Evolutionary conservation across 1,140 invertebrate genomes (phyloP).

Genomic region (Aphis gossypii): DNA sequence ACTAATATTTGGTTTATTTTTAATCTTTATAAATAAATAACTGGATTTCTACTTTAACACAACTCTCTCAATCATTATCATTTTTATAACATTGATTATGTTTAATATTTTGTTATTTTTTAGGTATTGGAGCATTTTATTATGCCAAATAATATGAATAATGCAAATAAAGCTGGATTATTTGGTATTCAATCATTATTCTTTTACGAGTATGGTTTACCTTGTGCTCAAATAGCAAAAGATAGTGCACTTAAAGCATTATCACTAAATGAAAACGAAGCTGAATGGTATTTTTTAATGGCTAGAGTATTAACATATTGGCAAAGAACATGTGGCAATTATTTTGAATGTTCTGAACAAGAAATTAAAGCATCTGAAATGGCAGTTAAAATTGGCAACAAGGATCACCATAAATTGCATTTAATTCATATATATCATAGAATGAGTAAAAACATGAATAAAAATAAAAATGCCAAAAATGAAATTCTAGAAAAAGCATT

Average conservation of each 20-base stretch:
- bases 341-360: conserved; percentile 24
- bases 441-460: conserved; percentile 30
- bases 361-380: conserved; percentile 45
- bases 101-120: background rate
- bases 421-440: conserved; percentile 20
- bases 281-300: conserved; percentile 47
- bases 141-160: conserved; percentile 35
- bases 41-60: background rate
- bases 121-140: conserved; percentile 30
- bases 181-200: conserved; percentile 39
- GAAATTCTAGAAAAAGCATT: background rate
- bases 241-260: conserved; percentile 39
- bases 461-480: background rate
- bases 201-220: conserved; percentile 45
- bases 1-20: background rate
- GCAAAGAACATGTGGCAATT: background rate
- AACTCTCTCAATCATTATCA: background rate
- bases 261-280: conserved; percentile 2
- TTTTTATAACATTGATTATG: background rate
- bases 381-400: conserved; percentile 32
- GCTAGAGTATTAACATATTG: conserved; percentile 35
- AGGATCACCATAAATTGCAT: conserved; percentile 38
- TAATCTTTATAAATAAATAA: background rate
- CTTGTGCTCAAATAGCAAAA: conserved; percentile 25
- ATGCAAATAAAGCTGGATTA: conserved; percentile 41